A percentile compares a stretch with the other conserved stretches of the same genome.
Conservation (phyloP, 2,888 invertebrate genomes). For the Tiliacea aurago region DNA sequence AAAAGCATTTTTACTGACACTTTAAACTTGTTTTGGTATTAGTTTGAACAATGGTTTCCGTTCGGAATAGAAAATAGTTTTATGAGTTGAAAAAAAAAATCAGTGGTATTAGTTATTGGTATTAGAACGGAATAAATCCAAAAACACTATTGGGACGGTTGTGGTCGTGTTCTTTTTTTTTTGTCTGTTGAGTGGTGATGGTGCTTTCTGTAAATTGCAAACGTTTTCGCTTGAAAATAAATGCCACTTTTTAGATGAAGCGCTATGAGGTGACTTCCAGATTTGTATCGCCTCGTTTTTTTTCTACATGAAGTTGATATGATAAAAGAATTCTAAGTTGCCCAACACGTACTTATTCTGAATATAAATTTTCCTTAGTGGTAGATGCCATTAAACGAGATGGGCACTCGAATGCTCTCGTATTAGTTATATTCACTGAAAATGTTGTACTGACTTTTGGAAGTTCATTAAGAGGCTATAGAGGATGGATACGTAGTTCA, state of each 20-base stretch:
- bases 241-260: background rate
- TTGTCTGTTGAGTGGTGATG: conserved; percentile 4
- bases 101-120: too few relatives aligned
- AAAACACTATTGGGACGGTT: background rate
- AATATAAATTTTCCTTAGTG: background rate
- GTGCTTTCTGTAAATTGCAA: conserved; percentile 23
- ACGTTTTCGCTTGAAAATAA: background rate
- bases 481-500: too few relatives aligned
- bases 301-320: background rate
- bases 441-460: background rate
- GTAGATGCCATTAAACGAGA: background rate
- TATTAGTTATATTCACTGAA: background rate
- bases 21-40: too few relatives aligned
- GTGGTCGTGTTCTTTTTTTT: conserved; percentile 3
- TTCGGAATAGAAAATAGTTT: too few relatives aligned
- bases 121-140: too few relatives aligned
- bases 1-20: too few relatives aligned
- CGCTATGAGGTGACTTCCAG: background rate
- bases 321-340: background rate
- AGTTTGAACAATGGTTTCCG: too few relatives aligned
- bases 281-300: background rate
- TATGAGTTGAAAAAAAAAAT: too few relatives aligned
- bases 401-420: background rate
- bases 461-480: background rate
- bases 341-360: background rate